A percentile compares a stretch with the other conserved stretches of the same genome.
Conservation (phyloP, 1,140 invertebrate species). For the Branchinecta lindahli region DNA sequence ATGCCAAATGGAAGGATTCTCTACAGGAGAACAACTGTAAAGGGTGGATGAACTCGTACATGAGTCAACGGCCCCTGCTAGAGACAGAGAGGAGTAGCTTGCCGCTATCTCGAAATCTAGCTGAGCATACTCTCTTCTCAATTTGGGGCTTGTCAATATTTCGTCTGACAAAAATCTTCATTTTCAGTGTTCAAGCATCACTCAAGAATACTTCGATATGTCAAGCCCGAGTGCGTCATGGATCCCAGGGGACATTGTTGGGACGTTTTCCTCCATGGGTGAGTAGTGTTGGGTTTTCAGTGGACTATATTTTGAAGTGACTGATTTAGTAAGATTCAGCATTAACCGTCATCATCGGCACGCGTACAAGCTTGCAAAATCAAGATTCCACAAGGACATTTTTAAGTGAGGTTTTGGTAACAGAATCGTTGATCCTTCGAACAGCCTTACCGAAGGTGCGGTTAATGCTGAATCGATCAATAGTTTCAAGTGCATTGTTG, state of each 20-base stretch:
- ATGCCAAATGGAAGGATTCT: slow-evolving; percentile 8
- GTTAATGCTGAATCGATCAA: too few relatives aligned
- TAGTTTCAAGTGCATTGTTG: too few relatives aligned
- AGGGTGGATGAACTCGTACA: slow-evolving; percentile 7
- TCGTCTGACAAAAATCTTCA: neutral
- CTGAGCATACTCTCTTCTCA: slow-evolving; percentile 5
- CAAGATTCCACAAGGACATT: too few relatives aligned
- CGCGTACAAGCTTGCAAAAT: too few relatives aligned
- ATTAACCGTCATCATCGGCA: too few relatives aligned
- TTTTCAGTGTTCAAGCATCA: neutral
- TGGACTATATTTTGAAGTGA: too few relatives aligned
- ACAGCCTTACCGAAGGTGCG: too few relatives aligned
- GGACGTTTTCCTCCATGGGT: slow-evolving; percentile 42
- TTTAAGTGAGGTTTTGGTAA: too few relatives aligned
- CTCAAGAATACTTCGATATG: slow-evolving; percentile 19
- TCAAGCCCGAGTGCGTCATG: slow-evolving; percentile 16
- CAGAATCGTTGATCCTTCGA: too few relatives aligned
- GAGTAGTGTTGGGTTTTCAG: neutral
- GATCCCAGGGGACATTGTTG: slow-evolving; percentile 19
- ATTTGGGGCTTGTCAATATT: too few relatives aligned
- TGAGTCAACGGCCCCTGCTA: too few relatives aligned
- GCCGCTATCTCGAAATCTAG: slow-evolving; percentile 8
- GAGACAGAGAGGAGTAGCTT: slow-evolving; percentile 2
- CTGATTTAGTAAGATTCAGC: too few relatives aligned
- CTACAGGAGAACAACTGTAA: slow-evolving; percentile 8